Evolutionary conservation across 2,797 vertebrate species (phyloP), one percentile per base, ranked within the genome.

Genomic region (Neosilurus hyrtlii): DNA sequence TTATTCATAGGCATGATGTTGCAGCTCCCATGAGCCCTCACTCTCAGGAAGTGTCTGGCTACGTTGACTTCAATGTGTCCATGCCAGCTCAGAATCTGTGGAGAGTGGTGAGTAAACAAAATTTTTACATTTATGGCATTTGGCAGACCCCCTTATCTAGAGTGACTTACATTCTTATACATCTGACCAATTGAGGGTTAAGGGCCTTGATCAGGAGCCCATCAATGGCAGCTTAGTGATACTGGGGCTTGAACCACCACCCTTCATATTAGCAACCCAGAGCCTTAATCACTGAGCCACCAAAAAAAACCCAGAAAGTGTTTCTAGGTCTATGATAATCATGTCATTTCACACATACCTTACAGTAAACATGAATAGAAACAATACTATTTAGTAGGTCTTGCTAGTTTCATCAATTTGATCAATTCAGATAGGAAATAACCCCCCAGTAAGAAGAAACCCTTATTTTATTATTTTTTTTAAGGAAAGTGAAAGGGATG

Each of bases 61-160:
- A 99, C 81, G 89, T 99, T 0, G 96, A 99, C 92, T 98, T 98
- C 87, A 99, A 99, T 62, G 92, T 99, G 62, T 99, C 97, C 83
- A 98, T 99, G 98, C 92, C 95, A 0, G 91, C 94, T 1, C 98
- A 99, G 94, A 98, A 95, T 90, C 95, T 99, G 49, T 99, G 98
- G 98, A 95, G 94, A 89, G 95, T 99, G 96, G 97, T 99, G 89
- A 96, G 95, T 6, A 22, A 37, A 12, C 16, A 67, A 57, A 49
- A 63, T 16, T 11, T 8, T 43, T 43, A 43, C 8, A 43, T 43
- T 43, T 43, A 43, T 43, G 43, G 43, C 43, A 43, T 43, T 43
- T 43, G 3, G 43, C 43, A 43, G 43, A 5, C 43, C 4, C 4
- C 43, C 43, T 43, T 43, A 43, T 43, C 43, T 43, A 43, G 43